A percentile compares a stretch with the other conserved stretches of the same genome.
Conservation (phyloP, 2,797 vertebrate species). For the Liparis tanakae region DNA sequence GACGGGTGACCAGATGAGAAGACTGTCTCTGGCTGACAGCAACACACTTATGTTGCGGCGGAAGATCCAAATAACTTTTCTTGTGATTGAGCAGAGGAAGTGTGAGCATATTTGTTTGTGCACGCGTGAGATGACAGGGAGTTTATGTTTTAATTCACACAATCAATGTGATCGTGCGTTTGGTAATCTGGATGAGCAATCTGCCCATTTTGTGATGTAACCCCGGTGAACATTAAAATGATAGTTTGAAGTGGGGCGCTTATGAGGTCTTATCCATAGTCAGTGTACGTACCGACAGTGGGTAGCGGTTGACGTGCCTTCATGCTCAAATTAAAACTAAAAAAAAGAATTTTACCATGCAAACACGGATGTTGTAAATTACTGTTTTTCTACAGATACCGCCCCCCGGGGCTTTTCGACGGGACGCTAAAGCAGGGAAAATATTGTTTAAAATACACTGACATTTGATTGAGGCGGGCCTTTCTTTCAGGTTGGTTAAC, state of each 20-base stretch:
- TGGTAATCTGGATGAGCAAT: slow-evolving; percentile 66
- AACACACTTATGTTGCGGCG: slow-evolving; percentile 1
- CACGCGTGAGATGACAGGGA: slow-evolving; percentile 48
- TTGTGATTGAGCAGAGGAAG: slow-evolving; percentile 17
- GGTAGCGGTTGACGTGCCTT: not conserved
- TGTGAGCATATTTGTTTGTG: slow-evolving; percentile 14
- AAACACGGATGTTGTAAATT: not conserved
- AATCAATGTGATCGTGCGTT: slow-evolving; percentile 56
- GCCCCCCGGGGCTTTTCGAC: not conserved
- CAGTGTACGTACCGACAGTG: not conserved
- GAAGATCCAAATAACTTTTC: slow-evolving; percentile 2
- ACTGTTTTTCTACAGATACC: not conserved
- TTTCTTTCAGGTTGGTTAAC: not conserved
- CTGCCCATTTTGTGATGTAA: slow-evolving; percentile 35
- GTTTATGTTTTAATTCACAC: slow-evolving; percentile 71
- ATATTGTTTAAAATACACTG: too few species aligned
- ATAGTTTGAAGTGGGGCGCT: not conserved
- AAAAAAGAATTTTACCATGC: not conserved
- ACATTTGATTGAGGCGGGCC: too few species aligned
- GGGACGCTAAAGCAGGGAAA: not conserved
- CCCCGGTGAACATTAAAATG: not conserved
- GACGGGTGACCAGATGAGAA: slow-evolving; percentile 51
- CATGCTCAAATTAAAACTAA: not conserved
- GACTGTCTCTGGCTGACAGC: slow-evolving; percentile 20
- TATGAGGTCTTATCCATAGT: not conserved